A percentile compares a stretch with the other conserved stretches of the same genome.
phyloP scores from a whole-genome alignment of 2,113 vertebrate species.

The Halcyon senegalensis region DNA sequence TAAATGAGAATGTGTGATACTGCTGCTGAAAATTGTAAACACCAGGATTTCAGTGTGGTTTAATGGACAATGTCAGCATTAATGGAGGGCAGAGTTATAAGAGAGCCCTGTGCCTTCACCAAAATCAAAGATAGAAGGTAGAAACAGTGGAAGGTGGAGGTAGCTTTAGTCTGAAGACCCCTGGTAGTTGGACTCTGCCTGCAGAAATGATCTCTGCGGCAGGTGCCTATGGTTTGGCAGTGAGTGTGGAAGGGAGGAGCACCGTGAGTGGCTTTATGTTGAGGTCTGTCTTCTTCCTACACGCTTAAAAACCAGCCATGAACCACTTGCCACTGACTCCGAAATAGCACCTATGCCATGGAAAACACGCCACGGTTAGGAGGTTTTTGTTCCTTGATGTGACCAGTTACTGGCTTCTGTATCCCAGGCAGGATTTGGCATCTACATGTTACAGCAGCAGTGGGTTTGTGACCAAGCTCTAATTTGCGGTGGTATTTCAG shows the following conservation, averaged over 20 bases:
- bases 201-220: not conserved
- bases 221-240: not conserved
- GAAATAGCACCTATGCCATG: not conserved
- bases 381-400: not conserved
- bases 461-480: not conserved
- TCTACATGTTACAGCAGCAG: rapidly evolving
- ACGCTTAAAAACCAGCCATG: not conserved
- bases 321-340: not conserved
- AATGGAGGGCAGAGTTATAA: not conserved
- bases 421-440: not conserved
- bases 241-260: not conserved
- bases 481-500: not conserved
- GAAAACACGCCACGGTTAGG: not conserved
- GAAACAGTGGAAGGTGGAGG: not conserved
- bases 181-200: not conserved
- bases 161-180: not conserved
- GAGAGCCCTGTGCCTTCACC: not conserved
- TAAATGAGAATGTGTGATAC: not conserved
- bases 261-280: not conserved
- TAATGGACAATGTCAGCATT: rapidly evolving
- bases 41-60: not conserved
- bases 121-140: not conserved
- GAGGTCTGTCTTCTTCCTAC: not conserved
- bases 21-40: not conserved
- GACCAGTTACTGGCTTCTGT: not conserved